Base-by-base conservation (phyloP, 92 coral and sea anemone species). In the Zoanthus gigantus region DNA sequence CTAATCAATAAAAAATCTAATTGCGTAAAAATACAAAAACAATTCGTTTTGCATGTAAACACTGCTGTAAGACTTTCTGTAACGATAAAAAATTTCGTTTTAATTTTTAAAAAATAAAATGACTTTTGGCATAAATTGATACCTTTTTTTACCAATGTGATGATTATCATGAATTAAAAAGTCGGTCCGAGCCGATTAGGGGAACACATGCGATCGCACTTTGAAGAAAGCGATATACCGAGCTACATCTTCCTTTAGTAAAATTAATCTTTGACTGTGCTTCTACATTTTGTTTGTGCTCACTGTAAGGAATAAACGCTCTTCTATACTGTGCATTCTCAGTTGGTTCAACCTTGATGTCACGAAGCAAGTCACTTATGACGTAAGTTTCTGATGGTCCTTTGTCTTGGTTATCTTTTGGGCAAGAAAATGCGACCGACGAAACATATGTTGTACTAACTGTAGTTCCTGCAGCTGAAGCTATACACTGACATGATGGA, bases 121-220 rank as follows among this genome's bases (percentile, higher is more conserved):
- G 42, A 37, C 42, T 37, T 1, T 37, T 37, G 2, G 2, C 42
- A 37, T 37, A 0, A 37, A 37, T 4, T 37, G 42, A 37, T 0
- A 37, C 42, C 4, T 37, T 1, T 37, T 63, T n/a, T 14, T n/a
- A 14, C 67, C 18, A 15, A 10, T 4, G 63, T 3, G 16, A 14
- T n/a, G 69, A 63, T 18, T 1, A 6, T 18, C 69, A 5, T 63
- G 46, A 69, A 46, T 17, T 29, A 44, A 13, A 32, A 50, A 30
- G 6, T 28, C 32, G 18, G 76, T 44, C 56, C 13, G 85, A 67
- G 61, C 75, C 61, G 14, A 47, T 18, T 7, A 81, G 85, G 12
- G 85, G 85, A 71, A 81, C 66, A 44, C 73, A 81, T 7, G 85
- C 75, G 42, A 81, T 47, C 17, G 85, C 85, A 45, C 85, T 29